phyloP scores from a whole-genome alignment of 1,140 invertebrate species.

The Tetramorium alpestre region DNA sequence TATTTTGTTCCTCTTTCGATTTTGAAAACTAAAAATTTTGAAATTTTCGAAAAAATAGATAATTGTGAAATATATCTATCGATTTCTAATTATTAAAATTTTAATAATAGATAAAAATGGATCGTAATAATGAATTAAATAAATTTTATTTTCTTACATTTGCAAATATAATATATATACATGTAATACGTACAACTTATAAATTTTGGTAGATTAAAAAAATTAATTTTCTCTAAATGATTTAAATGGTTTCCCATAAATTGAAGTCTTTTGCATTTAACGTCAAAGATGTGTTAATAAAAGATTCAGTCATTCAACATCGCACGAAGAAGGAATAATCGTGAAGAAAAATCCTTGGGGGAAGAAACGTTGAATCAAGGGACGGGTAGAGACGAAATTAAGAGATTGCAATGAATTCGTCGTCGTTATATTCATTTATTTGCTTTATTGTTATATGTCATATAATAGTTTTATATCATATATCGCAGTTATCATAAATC shows the following conservation, averaged over 20 bases:
- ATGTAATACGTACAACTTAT: not conserved
- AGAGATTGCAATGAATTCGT: constrained; percentile 35
- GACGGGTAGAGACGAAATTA: not conserved
- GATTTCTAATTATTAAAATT: no score
- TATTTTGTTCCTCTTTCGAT: not conserved
- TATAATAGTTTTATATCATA: constrained; percentile 83
- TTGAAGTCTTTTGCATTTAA: not conserved
- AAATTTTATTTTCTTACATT: no score
- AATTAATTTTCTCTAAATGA: not conserved
- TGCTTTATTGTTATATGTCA: constrained; percentile 83
- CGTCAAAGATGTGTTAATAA: not conserved
- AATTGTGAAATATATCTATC: not conserved
- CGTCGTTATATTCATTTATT: constrained; percentile 78
- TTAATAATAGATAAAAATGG: not conserved
- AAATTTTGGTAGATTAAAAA: not conserved
- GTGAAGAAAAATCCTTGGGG: not conserved
- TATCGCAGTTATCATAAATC: constrained; percentile 83
- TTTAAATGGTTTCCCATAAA: no score
- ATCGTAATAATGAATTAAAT: not conserved
- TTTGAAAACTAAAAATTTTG: not conserved
- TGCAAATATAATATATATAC: no score
- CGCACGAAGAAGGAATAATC: not conserved
- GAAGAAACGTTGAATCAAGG: not conserved
- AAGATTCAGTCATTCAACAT: not conserved
- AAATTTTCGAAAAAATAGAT: not conserved